phyloP scores from a whole-genome alignment of 2,888 invertebrate genomes.

The Eretmocerus hayati region DNA sequence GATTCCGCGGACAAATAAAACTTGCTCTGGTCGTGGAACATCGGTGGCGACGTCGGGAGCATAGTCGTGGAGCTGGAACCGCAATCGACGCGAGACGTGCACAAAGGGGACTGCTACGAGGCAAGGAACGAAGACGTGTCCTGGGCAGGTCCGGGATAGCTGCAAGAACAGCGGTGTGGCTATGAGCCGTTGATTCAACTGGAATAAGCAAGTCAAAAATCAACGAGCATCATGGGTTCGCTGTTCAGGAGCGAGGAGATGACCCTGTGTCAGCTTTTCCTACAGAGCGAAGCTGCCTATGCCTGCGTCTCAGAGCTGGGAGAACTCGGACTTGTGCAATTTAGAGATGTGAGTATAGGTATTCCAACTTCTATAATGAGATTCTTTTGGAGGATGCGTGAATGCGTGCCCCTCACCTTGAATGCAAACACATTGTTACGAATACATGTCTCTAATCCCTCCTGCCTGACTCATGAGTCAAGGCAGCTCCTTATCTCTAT shows the following conservation, averaged over 20 bases:
- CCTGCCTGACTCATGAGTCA: too few relatives aligned
- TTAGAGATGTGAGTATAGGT: slow-evolving; percentile 75
- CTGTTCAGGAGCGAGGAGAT: slow-evolving; percentile 97
- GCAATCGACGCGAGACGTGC: too few relatives aligned
- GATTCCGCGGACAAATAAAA: slow-evolving; percentile 7
- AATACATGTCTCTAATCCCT: too few relatives aligned
- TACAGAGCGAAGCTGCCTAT: slow-evolving; percentile 98
- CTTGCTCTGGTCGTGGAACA: slow-evolving; percentile 4
- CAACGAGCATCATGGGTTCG: slow-evolving; percentile 62
- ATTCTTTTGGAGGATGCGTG: too few relatives aligned
- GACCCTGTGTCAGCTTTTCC: slow-evolving; percentile 95
- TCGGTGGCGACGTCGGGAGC: too few relatives aligned
- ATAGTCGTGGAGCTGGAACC: too few relatives aligned
- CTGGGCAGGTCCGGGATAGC: too few relatives aligned
- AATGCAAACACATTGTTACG: too few relatives aligned
- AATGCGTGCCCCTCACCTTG: too few relatives aligned
- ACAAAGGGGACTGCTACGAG: too few relatives aligned
- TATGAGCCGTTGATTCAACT: background rate
- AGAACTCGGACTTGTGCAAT: slow-evolving; percentile 94
- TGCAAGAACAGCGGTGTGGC: background rate
- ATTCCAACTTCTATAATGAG: background rate
- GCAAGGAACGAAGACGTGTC: too few relatives aligned
- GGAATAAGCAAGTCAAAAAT: background rate
- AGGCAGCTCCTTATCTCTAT: too few relatives aligned
- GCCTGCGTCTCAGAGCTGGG: slow-evolving; percentile 96